Evolutionary conservation across 30 jellyfish, hydroid and myxozoan genomes (phyloP), one percentile per base, ranked within the genome.

Genomic region (Chrysaora quinquecirrha): DNA sequence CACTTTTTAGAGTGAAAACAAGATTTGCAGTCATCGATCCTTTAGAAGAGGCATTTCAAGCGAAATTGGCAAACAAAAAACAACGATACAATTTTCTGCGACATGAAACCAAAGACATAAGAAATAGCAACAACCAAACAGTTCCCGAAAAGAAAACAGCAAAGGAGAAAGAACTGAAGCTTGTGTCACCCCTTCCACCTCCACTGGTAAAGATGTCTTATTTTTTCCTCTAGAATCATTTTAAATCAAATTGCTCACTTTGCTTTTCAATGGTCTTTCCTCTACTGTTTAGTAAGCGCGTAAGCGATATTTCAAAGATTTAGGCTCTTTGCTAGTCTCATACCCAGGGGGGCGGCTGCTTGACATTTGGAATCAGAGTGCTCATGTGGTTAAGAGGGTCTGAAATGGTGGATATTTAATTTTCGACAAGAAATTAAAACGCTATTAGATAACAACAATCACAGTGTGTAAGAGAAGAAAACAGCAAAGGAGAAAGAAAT

Each of bases 171-270:
- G 91, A 81, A n/a, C 34, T 22, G 78, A 75, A 65, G 30, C 76
- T 75, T 16, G 83, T 82, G n/a, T 73, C 96, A 35, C 96, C 96
- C 1, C 73, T 86, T 32, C 96, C 96, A 0, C 96, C 96, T 4
- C 90, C 96, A 7, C 38, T 86, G 89, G 95, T 85, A 49, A 30
- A 83, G n/a, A n/a, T n/a, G n/a, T n/a, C n/a, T n/a, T n/a, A 38
- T 3, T 38, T 38, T 38, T 38, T 6, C 54, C 54, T 14, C 6
- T 14, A 38, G 6, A 3, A 3, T 38, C 14, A 38, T 3, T 38
- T 38, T 6, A 38, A 3, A 14, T 3, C 54, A 38, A 14, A 14
- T 3, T 38, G 54, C 54, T 38, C 14, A 38, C 11, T 38, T 38
- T 38, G 6, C 6, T 38, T 6, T 6, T 38, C n/a, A n/a, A n/a